Conservation (phyloP, 1,140 invertebrate species). For the Oedothorax gibbosus region DNA sequence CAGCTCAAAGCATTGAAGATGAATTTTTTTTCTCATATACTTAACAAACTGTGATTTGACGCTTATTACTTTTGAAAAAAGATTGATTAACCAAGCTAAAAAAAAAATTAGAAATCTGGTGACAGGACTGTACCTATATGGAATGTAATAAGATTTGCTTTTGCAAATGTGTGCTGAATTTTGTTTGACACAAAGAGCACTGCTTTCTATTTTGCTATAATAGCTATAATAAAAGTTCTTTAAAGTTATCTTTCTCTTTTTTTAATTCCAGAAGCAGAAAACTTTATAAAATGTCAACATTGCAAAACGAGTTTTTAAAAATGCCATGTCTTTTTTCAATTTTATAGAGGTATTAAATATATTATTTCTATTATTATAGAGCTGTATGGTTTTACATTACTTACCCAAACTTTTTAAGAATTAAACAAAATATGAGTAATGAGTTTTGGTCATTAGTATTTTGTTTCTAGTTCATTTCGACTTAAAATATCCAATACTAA, state of each 20-base stretch:
- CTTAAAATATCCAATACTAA: too few species aligned
- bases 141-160: background rate
- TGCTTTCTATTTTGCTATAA: conserved; percentile 45
- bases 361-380: background rate
- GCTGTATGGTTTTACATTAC: background rate
- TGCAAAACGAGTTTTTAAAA: background rate
- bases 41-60: conserved; percentile 18
- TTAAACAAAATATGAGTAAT: too few species aligned
- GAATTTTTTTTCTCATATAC: background rate
- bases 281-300: background rate
- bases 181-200: background rate
- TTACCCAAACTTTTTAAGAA: too few species aligned
- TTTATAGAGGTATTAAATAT: background rate
- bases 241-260: background rate
- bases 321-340: background rate
- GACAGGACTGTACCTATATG: background rate
- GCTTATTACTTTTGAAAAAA: conserved; percentile 2
- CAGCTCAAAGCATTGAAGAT: background rate
- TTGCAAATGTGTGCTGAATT: background rate
- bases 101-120: conserved; percentile 1
- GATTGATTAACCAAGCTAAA: conserved; percentile 8
- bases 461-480: too few species aligned
- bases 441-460: too few species aligned
- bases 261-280: background rate
- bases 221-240: conserved; percentile 25